Evolutionary conservation across 2,797 vertebrate species (phyloP), one percentile per base, ranked within the genome.

Genomic region (Gallinago nigripennis): DNA sequence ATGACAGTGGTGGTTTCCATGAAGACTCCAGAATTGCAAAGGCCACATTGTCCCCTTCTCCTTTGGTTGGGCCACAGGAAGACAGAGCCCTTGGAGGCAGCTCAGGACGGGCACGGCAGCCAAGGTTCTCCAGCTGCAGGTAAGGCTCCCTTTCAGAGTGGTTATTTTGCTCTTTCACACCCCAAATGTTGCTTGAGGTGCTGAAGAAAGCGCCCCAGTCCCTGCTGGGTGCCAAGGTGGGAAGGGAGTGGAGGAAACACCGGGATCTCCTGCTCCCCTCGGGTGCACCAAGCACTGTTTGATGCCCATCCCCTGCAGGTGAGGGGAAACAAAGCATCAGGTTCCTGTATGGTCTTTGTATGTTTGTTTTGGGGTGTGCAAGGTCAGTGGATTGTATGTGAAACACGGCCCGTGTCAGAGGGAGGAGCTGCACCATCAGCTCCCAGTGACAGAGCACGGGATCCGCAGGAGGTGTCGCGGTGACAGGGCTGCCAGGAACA

Each of bases 21-120:
- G 8, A 31, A 3, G 25, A 0, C 13, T 16, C n/a, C 33, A 9
- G 5, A 20, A 27, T 3, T 4, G 1, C 72, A 9, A 0, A 21
- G 27, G 19, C 0, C 6, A 5, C 28, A 0, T 12, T 3, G 1
- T 3, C 46, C 41, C 0, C 0, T 2, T 16, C 2, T 8, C 17
- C 39, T 8, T 21, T 0, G 0, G 21, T 1, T 35, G 5, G 17
- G n/a, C 16, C 39, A 2, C 8, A 2, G n/a, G 31, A 43, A 35
- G 19, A 3, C 20, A 18, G 24, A 77, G 57, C 41, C 56, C 64
- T 60, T 11, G 20, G 54, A 41, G 24, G 27, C 58, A 87, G 79
- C 31, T 24, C 13, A 3, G 54, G 50, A 28, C 4, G 9, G 21
- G 8, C 23, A 9, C 1, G 1, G 65, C 65, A 53, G 66, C 31